Base-by-base conservation (phyloP, 1,140 invertebrate genomes). In the Calliphora vicina region DNA sequence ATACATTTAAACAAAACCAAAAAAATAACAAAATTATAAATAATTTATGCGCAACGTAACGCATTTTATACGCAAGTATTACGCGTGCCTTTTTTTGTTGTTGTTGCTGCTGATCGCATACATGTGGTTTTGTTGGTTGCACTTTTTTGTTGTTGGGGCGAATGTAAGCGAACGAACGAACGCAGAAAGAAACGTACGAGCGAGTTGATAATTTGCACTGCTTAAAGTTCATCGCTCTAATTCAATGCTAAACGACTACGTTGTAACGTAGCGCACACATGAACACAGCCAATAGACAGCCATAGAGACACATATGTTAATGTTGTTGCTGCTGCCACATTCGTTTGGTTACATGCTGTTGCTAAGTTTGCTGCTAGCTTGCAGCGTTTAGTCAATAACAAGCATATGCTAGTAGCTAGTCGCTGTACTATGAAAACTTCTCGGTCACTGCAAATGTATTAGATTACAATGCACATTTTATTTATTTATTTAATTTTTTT, bases 181-280 rank as follows among this genome's bases (percentile, higher is more conserved):
- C 8, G 35, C 10, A 35, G 6, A 1, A 35, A 35, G 10, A 35
- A n/a, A n/a, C n/a, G n/a, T n/a, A 10, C 35, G 35, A 35, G 35
- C 10, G 10, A 35, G 4, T 50, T n/a, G 12, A 50, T n/a, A 50
- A 50, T 50, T 72, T 43, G 43, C 78, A 81, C 45, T 82, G 84
- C 84, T 82, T 42, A 74, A 86, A 88, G 87, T 88, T 88, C 87
- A 88, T 87, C 87, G 87, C 87, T 88, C 87, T 85, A 88, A 87
- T 88, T 88, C 86, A 88, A 88, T 88, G 87, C 84, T 83, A 83
- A 45, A 35, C 10, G 45, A 13, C 45, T 50, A 50, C 45, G 35
- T 10, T 35, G 35, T 35, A 35, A 50, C 45, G 45, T 50, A 50
- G 12, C 3, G 45, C 15, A 45, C 12, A 12, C 42, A 43, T 5